Conservation (phyloP, 2,888 invertebrate genomes). For the Campoplex capitator region DNA sequence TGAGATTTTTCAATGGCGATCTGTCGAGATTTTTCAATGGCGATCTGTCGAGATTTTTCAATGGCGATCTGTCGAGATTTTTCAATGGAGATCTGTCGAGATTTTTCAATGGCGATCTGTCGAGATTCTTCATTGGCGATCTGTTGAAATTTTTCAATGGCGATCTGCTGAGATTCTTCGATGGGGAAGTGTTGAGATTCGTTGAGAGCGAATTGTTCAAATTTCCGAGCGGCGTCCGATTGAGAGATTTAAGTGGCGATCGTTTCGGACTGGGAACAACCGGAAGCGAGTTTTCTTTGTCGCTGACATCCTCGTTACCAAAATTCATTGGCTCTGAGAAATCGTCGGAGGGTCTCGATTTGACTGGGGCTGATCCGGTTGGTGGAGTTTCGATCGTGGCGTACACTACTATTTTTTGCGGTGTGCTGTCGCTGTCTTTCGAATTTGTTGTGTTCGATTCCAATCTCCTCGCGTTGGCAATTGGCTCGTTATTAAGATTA, state of each 20-base stretch:
- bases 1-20: slow-evolving; percentile 36
- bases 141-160: slow-evolving; percentile 4
- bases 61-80: background rate
- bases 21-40: slow-evolving; percentile 9
- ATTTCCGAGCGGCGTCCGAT: slow-evolving; percentile 18
- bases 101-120: no score
- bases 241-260: slow-evolving; percentile 46
- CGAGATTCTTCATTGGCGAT: background rate
- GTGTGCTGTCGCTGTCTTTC: background rate
- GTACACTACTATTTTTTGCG: background rate
- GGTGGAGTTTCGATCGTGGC: background rate
- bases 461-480: background rate
- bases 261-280: slow-evolving; percentile 64
- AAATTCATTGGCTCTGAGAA: background rate
- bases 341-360: background rate
- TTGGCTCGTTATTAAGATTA: slow-evolving; percentile 69
- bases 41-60: background rate
- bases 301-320: slow-evolving; percentile 29
- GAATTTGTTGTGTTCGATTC: slow-evolving; percentile 27
- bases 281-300: slow-evolving; percentile 69
- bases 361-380: background rate
- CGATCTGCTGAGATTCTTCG: slow-evolving; percentile 43
- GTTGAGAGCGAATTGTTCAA: slow-evolving; percentile 1
- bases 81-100: slow-evolving; percentile 62
- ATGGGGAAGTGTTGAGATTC: slow-evolving; percentile 29